Evolutionary conservation across 2,113 vertebrate genomes (phyloP).

Genomic region (Desmodus rotundus): DNA sequence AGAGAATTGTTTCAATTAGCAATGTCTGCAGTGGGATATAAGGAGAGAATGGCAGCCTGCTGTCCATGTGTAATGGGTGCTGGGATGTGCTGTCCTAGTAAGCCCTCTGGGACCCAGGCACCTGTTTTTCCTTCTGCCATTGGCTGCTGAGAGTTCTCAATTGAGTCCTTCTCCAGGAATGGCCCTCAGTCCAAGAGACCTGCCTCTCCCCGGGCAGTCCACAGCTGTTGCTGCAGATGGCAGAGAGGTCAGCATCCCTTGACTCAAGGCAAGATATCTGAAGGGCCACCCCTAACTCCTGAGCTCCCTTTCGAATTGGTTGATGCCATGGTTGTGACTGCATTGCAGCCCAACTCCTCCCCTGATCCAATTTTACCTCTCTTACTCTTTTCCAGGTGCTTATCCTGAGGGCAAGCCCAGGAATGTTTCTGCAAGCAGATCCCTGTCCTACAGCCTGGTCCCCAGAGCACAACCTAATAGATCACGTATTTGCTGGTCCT

Average conservation of each 20-base stretch:
- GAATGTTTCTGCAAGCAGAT: background rate
- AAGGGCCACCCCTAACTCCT: background rate
- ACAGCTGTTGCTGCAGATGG: background rate
- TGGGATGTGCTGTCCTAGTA: background rate
- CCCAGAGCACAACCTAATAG: background rate
- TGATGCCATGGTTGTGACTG: background rate
- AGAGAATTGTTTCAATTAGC: background rate
- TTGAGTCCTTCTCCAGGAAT: background rate
- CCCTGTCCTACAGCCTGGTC: background rate
- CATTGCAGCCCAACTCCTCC: background rate
- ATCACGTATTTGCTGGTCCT: background rate
- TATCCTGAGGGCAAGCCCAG: background rate
- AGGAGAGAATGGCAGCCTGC: background rate
- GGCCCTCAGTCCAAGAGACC: background rate
- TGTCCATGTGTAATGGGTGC: fast-evolving
- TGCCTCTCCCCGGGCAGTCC: background rate
- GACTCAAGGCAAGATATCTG: background rate
- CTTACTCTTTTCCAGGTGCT: background rate
- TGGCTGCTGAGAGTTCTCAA: background rate
- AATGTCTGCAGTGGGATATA: background rate
- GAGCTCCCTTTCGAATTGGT: background rate
- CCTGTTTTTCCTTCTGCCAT: background rate
- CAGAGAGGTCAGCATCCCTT: background rate
- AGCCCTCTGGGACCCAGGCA: fast-evolving
- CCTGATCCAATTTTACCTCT: background rate